Evolutionary conservation across 2,113 vertebrate species (phyloP).

Genomic region (Daboia siamensis): DNA sequence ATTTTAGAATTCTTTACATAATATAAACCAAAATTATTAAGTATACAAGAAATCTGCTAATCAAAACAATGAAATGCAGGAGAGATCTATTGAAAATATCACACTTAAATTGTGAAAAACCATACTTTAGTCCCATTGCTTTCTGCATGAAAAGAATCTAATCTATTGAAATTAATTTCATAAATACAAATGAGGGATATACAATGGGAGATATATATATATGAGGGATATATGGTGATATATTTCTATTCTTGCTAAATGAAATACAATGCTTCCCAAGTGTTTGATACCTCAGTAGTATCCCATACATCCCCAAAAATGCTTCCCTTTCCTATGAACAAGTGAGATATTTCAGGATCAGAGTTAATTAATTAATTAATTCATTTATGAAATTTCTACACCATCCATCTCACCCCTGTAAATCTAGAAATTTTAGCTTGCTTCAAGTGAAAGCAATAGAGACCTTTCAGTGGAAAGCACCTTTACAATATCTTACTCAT

Average conservation of each 20-base stretch:
- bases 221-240: neutral
- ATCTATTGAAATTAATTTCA: neutral
- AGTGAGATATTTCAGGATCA: neutral
- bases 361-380: too few species aligned
- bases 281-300: neutral
- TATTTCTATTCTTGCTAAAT: neutral
- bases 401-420: too few species aligned
- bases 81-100: conserved; percentile 34
- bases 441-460: neutral
- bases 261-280: neutral
- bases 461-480: neutral
- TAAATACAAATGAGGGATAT: conserved; percentile 1
- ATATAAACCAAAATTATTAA: conserved; percentile 39
- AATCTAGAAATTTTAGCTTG: neutral
- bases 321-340: neutral
- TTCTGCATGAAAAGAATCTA: conserved; percentile 43
- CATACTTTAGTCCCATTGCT: conserved; percentile 28
- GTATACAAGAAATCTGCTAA: conserved; percentile 52
- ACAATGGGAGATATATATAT: neutral
- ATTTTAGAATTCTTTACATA: conserved; percentile 51
- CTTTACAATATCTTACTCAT: neutral
- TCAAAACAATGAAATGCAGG: conserved; percentile 45
- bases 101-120: conserved; percentile 42
- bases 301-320: neutral
- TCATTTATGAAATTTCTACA: too few species aligned